phyloP scores from a whole-genome alignment of 2,888 invertebrate species.

The Dorcus hopei region DNA sequence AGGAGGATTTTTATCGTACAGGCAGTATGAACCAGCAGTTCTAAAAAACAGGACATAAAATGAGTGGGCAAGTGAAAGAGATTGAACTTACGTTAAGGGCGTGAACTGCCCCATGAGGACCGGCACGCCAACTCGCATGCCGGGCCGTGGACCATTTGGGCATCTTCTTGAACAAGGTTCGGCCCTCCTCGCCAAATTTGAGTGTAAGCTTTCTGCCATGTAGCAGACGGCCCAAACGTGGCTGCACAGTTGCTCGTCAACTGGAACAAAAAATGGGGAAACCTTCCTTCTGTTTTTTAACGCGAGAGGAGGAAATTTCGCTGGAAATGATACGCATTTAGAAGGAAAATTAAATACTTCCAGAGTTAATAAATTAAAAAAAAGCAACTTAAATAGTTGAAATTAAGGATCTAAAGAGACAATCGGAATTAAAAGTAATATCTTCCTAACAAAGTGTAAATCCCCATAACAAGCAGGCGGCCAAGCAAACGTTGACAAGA shows the following conservation, averaged over 20 bases:
- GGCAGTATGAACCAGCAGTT: slow-evolving; percentile 68
- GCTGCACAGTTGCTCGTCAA: slow-evolving; percentile 70
- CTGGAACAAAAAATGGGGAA: slow-evolving; percentile 37
- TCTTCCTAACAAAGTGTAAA: no score
- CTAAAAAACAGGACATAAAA: slow-evolving; percentile 42
- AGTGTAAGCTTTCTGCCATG: slow-evolving; percentile 72
- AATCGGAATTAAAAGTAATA: no score
- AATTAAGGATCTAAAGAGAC: no score
- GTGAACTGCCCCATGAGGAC: slow-evolving; percentile 70
- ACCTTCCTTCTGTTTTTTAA: not conserved
- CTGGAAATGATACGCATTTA: no score
- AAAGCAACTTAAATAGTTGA: no score
- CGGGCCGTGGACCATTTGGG: slow-evolving; percentile 60
- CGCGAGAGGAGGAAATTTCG: not conserved
- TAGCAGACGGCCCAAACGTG: slow-evolving; percentile 79
- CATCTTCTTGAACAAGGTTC: slow-evolving; percentile 73
- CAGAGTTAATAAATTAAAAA: no score
- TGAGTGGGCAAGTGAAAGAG: not conserved
- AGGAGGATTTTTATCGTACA: slow-evolving; percentile 62
- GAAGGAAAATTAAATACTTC: no score
- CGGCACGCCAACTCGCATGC: slow-evolving; percentile 55
- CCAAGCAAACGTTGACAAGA: no score
- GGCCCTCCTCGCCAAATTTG: slow-evolving; percentile 54
- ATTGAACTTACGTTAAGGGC: slow-evolving; percentile 58
- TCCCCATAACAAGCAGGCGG: no score